Percentiles rank a stretch among this genome's conserved stretches.
Conservation (phyloP, 2,113 vertebrate genomes). For the Coregonus clupeaformis region DNA sequence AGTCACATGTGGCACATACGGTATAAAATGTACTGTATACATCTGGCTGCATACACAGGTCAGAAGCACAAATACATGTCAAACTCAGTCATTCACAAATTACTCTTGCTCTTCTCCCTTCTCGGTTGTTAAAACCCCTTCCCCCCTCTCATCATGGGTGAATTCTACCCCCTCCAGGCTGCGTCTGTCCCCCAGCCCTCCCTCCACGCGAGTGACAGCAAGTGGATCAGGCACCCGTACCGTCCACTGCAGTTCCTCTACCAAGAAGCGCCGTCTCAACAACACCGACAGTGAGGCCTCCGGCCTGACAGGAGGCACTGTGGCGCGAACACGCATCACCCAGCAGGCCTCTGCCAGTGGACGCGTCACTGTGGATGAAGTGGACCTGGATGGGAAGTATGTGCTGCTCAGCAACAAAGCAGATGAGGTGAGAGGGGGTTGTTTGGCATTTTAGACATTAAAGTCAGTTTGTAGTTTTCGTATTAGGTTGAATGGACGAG, state of each 20-base stretch:
- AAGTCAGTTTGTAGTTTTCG: not conserved
- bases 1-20: too few species aligned
- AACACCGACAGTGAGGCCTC: slow-evolving; percentile 74
- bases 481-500: too few species aligned
- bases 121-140: not conserved
- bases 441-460: not conserved
- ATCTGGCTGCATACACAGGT: too few species aligned
- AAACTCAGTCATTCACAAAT: not conserved
- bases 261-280: slow-evolving; percentile 88
- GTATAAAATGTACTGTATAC: too few species aligned
- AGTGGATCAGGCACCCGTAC: slow-evolving; percentile 63
- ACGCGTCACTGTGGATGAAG: slow-evolving; percentile 88
- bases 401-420: slow-evolving; percentile 93
- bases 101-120: not conserved
- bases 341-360: slow-evolving; percentile 91
- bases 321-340: slow-evolving; percentile 82
- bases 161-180: slow-evolving; percentile 69
- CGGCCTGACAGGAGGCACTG: slow-evolving; percentile 65
- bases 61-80: not conserved
- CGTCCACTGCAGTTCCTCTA: slow-evolving; percentile 66
- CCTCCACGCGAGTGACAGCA: slow-evolving; percentile 65
- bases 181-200: slow-evolving; percentile 87
- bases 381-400: slow-evolving; percentile 90
- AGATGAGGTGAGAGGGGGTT: slow-evolving; percentile 78
- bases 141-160: not conserved